These are phyloP conservation scores for Sogatella furcifera DNA, from an alignment of 1,140 invertebrate genomes.

Conservation along the genomic window DNA sequence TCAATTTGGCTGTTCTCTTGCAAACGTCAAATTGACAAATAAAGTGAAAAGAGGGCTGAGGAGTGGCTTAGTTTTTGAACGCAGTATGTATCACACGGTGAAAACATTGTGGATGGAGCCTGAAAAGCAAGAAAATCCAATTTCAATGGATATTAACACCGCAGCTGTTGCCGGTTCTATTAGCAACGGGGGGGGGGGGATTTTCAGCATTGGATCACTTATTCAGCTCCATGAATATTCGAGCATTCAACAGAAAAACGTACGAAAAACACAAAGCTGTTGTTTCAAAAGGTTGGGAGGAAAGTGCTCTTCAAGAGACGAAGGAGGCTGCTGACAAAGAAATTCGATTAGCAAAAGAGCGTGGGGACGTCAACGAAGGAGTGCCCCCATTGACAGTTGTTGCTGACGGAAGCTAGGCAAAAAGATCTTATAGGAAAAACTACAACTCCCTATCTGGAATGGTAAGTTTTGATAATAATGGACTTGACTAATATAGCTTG, in stretches of 20 bases:
- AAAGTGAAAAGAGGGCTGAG: constrained; percentile 8
- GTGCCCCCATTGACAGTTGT: constrained; percentile 29
- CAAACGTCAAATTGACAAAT: constrained; percentile 9
- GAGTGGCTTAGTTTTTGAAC: constrained; percentile 16
- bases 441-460: constrained; percentile 28
- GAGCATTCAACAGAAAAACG: constrained; percentile 21
- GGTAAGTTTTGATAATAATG: constrained; percentile 1
- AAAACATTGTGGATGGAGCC: constrained; percentile 18
- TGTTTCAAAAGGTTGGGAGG: constrained; percentile 14
- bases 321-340: constrained; percentile 27
- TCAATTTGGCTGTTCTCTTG: constrained; percentile 6
- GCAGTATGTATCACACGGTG: constrained; percentile 17
- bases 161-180: constrained; percentile 21
- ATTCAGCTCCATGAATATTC: constrained; percentile 25
- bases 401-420: constrained; percentile 28
- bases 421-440: constrained; percentile 28
- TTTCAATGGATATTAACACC: constrained; percentile 19
- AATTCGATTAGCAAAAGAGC: constrained; percentile 22
- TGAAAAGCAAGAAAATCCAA: background rate
- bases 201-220: constrained; percentile 25
- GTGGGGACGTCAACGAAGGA: constrained; percentile 27
- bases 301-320: constrained; percentile 24
- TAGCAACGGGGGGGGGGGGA: constrained; percentile 22
- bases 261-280: constrained; percentile 18
- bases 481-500: constrained; percentile 7